These are phyloP conservation scores for Microctenopoma steveboyesi DNA, from an alignment of 2,797 vertebrate genomes.

Conservation along the genomic window DNA sequence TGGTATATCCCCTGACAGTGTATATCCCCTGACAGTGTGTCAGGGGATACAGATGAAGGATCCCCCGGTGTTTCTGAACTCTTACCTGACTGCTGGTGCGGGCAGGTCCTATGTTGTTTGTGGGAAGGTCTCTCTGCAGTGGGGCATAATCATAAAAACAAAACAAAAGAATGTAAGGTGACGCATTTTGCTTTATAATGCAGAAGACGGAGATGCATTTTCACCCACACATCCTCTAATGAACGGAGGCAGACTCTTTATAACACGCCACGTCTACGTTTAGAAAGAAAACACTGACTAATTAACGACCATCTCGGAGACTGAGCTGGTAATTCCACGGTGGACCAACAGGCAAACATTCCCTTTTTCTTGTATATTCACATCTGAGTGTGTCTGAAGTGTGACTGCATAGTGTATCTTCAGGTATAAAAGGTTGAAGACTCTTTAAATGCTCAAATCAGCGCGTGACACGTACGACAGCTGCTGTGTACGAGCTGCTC, in stretches of 20 bases:
- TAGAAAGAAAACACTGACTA: slow-evolving; percentile 18
- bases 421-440: background rate
- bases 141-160: slow-evolving; percentile 24
- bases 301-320: slow-evolving; percentile 18
- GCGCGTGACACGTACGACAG: too few species aligned
- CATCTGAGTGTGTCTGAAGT: background rate
- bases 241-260: slow-evolving; percentile 28
- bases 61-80: background rate
- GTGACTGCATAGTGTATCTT: too few species aligned
- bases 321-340: background rate
- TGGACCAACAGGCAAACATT: background rate
- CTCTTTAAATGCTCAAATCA: background rate
- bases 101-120: slow-evolving; percentile 1
- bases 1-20: too few species aligned
- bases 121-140: slow-evolving; percentile 13
- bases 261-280: slow-evolving; percentile 31
- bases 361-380: too few species aligned
- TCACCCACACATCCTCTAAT: slow-evolving; percentile 50
- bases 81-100: slow-evolving; percentile 47
- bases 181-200: slow-evolving; percentile 31
- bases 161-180: background rate
- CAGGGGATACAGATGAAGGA: too few species aligned
- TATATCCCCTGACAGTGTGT: too few species aligned
- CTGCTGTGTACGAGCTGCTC: background rate
- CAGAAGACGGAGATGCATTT: slow-evolving; percentile 33